Conservation (phyloP, 2,113 vertebrate species). For the Emydura subglobosa region DNA sequence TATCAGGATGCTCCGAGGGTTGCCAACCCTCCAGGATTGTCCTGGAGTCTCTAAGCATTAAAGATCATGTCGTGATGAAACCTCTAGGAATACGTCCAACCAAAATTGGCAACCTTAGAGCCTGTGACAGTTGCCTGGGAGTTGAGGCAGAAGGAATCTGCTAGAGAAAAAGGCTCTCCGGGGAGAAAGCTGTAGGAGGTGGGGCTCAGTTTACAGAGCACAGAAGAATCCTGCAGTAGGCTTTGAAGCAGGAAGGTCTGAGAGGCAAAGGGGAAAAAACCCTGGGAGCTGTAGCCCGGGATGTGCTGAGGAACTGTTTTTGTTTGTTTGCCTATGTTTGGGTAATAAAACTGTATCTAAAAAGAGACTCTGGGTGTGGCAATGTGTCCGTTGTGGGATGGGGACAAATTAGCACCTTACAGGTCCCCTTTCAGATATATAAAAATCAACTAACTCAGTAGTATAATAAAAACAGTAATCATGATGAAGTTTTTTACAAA, state of each 20-base stretch:
- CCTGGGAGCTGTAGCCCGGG: neutral
- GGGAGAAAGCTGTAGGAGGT: neutral
- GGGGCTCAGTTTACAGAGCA: neutral
- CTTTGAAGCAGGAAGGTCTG: neutral
- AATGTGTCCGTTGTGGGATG: neutral
- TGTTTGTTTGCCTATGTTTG: neutral
- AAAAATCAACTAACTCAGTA: neutral
- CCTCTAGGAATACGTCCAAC: neutral
- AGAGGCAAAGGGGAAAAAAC: neutral
- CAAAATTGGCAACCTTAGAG: neutral
- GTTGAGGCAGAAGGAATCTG: neutral
- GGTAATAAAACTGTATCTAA: neutral
- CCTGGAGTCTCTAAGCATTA: neutral
- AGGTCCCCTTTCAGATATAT: neutral
- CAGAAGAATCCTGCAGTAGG: neutral
- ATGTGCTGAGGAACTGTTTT: neutral
- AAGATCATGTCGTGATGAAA: neutral
- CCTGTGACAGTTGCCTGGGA: neutral
- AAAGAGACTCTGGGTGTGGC: no score
- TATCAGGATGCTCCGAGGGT: neutral
- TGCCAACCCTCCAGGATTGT: neutral
- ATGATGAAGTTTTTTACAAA: slow-evolving; percentile 40
- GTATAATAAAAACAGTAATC: slow-evolving; percentile 50
- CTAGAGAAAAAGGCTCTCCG: neutral
- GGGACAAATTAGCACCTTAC: neutral